These are phyloP conservation scores for Hoplias malabaricus DNA, from an alignment of 2,113 vertebrate species.

Conservation along the genomic window DNA sequence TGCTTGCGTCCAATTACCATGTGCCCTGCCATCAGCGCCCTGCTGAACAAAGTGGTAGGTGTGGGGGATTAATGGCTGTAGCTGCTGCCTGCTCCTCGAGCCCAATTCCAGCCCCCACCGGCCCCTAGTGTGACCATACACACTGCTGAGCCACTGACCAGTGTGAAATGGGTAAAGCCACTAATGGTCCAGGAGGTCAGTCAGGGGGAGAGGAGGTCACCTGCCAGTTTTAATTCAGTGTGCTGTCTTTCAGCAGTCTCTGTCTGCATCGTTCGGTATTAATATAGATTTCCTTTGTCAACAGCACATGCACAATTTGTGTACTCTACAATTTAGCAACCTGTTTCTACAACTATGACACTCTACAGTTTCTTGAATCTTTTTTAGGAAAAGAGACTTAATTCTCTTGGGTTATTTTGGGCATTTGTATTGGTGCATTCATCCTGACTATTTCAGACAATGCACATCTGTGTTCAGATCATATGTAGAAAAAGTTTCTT, in stretches of 20 bases:
- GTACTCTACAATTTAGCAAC: too few species aligned
- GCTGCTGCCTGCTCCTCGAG: constrained; percentile 81
- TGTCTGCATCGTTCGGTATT: background rate
- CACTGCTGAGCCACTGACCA: constrained; percentile 87
- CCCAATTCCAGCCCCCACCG: constrained; percentile 86
- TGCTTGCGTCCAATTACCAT: constrained; percentile 85
- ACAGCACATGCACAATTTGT: too few species aligned
- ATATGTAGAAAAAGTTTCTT: too few species aligned
- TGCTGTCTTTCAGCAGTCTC: background rate
- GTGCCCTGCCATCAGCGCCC: constrained; percentile 80
- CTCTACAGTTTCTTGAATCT: too few species aligned
- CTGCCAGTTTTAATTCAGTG: constrained; percentile 15
- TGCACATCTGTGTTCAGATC: too few species aligned
- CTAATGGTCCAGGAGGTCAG: constrained; percentile 73
- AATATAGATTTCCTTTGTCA: background rate
- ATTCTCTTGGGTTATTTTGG: too few species aligned
- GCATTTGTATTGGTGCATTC: too few species aligned
- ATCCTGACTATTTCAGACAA: too few species aligned
- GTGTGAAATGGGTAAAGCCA: constrained; percentile 86
- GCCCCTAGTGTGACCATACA: constrained; percentile 82
- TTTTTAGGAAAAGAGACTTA: too few species aligned
- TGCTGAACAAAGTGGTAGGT: constrained; percentile 78
- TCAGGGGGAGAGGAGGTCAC: constrained; percentile 64
- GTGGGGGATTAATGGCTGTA: constrained; percentile 87
- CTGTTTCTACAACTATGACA: too few species aligned